Conservation (phyloP, 2,113 vertebrate genomes). For the Dipodomys stephensi region DNA sequence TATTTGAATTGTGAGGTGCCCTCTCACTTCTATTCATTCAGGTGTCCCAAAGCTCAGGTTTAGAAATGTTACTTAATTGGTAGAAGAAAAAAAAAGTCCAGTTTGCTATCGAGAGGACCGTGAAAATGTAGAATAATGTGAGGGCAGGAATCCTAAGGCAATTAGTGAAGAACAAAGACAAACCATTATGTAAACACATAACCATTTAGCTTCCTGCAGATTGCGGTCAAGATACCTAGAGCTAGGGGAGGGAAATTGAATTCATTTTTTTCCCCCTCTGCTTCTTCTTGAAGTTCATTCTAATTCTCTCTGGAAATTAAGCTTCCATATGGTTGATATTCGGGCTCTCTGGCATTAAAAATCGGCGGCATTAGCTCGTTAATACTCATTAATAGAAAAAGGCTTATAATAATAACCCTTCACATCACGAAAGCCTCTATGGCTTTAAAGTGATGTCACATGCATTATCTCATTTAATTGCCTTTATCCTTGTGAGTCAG, state of each 20-base stretch:
- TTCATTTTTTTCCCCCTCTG: constrained; percentile 4
- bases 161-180: constrained; percentile 63
- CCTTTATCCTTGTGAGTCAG: constrained; percentile 17
- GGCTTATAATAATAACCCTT: constrained; percentile 54
- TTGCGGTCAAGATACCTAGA: background rate
- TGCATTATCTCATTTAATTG: constrained; percentile 52
- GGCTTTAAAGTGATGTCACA: constrained; percentile 43
- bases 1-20: background rate
- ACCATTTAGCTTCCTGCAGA: constrained; percentile 21
- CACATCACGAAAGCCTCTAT: constrained; percentile 10
- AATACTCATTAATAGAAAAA: constrained; percentile 69
- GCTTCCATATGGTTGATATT: constrained; percentile 65
- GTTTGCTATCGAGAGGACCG: background rate
- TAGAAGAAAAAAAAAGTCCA: constrained; percentile 43
- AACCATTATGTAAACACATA: constrained; percentile 46
- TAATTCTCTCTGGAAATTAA: constrained; percentile 64
- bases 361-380: constrained; percentile 57
- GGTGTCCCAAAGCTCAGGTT: constrained; percentile 36
- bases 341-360: constrained; percentile 42
- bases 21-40: background rate
- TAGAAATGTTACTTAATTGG: constrained; percentile 41
- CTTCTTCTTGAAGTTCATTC: constrained; percentile 54
- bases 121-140: constrained; percentile 30
- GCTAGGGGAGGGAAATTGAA: constrained; percentile 1
- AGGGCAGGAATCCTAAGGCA: constrained; percentile 30